Percentiles rank a stretch among this genome's conserved stretches.
Evolutionary conservation across 2,888 invertebrate species (phyloP).

Genomic region (Hofmannophila pseudospretella): DNA sequence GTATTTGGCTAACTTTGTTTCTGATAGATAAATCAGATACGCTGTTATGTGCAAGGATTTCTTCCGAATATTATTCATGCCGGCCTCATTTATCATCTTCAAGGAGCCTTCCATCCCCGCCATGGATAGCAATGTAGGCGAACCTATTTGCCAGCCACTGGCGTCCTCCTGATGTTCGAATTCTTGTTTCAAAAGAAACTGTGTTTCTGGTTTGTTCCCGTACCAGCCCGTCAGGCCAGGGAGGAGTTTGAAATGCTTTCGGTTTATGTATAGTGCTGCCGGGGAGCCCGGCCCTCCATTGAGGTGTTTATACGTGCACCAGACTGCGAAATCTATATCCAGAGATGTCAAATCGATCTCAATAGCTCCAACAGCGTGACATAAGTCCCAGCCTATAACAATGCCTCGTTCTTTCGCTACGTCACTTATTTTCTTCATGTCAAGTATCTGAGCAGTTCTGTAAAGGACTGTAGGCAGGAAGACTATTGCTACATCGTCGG

Average conservation of each 20-base stretch:
- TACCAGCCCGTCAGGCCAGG: constrained; percentile 61
- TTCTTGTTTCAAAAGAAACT: constrained; percentile 47
- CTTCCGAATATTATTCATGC: constrained; percentile 44
- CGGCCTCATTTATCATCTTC: constrained; percentile 48
- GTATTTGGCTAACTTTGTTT: constrained; percentile 35
- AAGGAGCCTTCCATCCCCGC: constrained; percentile 55
- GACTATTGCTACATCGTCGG: constrained; percentile 48
- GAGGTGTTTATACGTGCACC: constrained; percentile 66
- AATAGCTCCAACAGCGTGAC: constrained; percentile 53
- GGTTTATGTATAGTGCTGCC: constrained; percentile 53
- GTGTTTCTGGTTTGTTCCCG: constrained; percentile 50
- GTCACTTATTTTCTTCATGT: constrained; percentile 47
- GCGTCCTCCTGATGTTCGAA: constrained; percentile 57
- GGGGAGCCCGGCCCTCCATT: constrained; percentile 60
- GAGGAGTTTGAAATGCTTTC: constrained; percentile 43
- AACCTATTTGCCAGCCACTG: constrained; percentile 57
- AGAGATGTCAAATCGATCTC: constrained; percentile 50
- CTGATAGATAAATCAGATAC: constrained; percentile 56
- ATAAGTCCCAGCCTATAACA: constrained; percentile 59
- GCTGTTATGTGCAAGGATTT: constrained; percentile 60
- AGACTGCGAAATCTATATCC: constrained; percentile 58
- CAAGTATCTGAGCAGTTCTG: constrained; percentile 54
- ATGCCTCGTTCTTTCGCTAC: constrained; percentile 48
- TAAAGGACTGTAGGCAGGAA: constrained; percentile 54
- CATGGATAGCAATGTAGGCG: constrained; percentile 51